Evolutionary conservation across 2,797 vertebrate species (phyloP), one percentile per base, ranked within the genome.

Genomic region (Phylloscopus collybita): DNA sequence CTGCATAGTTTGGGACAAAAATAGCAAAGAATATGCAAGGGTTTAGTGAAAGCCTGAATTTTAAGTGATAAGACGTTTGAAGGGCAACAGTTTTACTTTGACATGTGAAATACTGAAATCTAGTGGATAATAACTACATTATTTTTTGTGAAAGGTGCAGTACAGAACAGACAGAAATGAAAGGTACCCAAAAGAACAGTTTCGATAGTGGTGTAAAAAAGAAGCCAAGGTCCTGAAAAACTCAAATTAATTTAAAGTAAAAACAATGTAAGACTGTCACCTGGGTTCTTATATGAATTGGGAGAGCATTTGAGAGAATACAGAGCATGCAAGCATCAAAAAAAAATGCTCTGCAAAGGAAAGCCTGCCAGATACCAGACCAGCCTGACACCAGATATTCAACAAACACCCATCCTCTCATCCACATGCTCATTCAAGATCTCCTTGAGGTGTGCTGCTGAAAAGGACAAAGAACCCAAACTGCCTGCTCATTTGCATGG

Each of bases 11-110:
- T 54, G 27, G 59, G 32, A 38, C 34, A 80, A 92, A 95, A 92
- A 73, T 47, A 93, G 45, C 60, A 50, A 9, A 80, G 23, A 81
- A 91, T 56, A 95, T 74, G 62, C 27, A 73, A 3, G 8, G 27
- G 56, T 60, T 90, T 74, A 67, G 38, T 71, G 45, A 88, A 87
- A 96, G 64, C 23, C 60, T 71, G 51, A 85, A 88, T 82, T 90
- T 65, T 79, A 86, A 93, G 47, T n/a, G 2, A 29, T 38, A 71
- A 56, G 17, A 59, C 27, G 10, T 38, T 51, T 70, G 71, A 76
- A 88, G 40, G 93, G 90, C 36, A 69, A 42, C 13, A 67, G 53
- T 70, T 92, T 76, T 56, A 87, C 49, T 73, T 29, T 66, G 70
- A 86, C 44, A 59, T 3, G 21, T 44, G 13, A 84, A 86, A 84